Conservation (phyloP, 2,797 vertebrate species). For the Remorina albescens region DNA sequence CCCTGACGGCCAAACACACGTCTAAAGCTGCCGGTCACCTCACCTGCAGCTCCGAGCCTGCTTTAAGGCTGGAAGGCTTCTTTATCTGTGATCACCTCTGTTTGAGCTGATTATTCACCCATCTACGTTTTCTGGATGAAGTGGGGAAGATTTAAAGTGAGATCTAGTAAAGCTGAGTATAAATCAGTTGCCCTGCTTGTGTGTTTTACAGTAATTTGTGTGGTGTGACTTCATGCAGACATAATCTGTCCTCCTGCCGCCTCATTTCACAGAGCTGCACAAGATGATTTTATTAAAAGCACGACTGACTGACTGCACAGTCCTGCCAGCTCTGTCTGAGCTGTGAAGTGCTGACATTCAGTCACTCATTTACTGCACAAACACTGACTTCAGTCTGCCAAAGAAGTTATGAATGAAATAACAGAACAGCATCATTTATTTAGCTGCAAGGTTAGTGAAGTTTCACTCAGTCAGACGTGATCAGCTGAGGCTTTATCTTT, state of each 20-base stretch:
- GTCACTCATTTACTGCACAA: not conserved
- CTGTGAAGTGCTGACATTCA: not conserved
- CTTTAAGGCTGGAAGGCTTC: too few species aligned
- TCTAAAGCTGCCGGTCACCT: too few species aligned
- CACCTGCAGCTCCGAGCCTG: too few species aligned
- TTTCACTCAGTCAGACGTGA: not conserved
- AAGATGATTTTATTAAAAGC: slow-evolving; percentile 55
- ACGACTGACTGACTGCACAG: slow-evolving; percentile 52
- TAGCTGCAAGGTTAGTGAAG: not conserved
- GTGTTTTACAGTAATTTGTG: not conserved
- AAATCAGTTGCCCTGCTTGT: not conserved
- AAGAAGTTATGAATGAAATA: not conserved
- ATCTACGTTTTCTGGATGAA: not conserved
- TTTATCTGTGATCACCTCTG: too few species aligned
- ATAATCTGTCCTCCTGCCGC: slow-evolving; percentile 60
- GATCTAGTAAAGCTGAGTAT: not conserved
- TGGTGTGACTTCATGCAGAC: slow-evolving; percentile 52
- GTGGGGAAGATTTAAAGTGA: not conserved
- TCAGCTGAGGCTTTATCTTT: slow-evolving; percentile 5
- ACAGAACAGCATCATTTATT: not conserved
- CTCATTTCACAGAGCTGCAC: slow-evolving; percentile 54
- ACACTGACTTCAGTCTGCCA: not conserved
- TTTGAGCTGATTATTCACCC: too few species aligned
- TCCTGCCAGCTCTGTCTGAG: slow-evolving; percentile 2
- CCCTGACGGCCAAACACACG: not conserved